Evolutionary conservation across 2,797 vertebrate genomes (phyloP).

Genomic region (Varecia variegata): DNA sequence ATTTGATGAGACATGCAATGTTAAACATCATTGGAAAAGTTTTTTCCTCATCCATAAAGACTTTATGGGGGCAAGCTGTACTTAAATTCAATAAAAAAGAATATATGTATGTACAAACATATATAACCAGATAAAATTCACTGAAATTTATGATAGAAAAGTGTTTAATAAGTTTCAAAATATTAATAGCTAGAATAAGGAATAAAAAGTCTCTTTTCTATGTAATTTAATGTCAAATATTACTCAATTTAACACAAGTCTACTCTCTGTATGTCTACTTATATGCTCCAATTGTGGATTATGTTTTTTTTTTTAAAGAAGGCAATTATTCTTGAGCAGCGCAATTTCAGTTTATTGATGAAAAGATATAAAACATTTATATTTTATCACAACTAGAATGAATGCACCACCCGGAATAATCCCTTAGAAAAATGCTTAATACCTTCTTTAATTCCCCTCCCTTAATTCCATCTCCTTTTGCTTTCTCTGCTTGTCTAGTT

Average conservation of each 20-base stretch:
- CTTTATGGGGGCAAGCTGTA: slow-evolving; percentile 38
- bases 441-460: not conserved
- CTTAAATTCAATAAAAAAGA: slow-evolving; percentile 67
- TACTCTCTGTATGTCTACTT: not conserved
- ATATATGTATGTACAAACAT: slow-evolving; percentile 54
- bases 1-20: slow-evolving; percentile 46
- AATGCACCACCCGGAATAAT: not conserved
- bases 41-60: not conserved
- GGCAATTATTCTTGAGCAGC: slow-evolving; percentile 8
- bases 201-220: slow-evolving; percentile 52
- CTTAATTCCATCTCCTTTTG: not conserved
- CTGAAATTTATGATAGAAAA: not conserved
- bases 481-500: slow-evolving; percentile 24
- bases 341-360: slow-evolving; percentile 37
- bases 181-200: slow-evolving; percentile 63
- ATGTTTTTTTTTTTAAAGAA: not conserved
- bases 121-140: slow-evolving; percentile 21
- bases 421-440: not conserved
- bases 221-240: slow-evolving; percentile 42
- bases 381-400: not conserved
- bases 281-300: slow-evolving; percentile 4
- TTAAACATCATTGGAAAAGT: slow-evolving; percentile 69
- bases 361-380: slow-evolving; percentile 59
- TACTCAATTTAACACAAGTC: slow-evolving; percentile 44
- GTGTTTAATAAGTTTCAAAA: slow-evolving; percentile 57